Evolutionary conservation across 2,113 vertebrate genomes (phyloP).

Genomic region (Diadophis punctatus): DNA sequence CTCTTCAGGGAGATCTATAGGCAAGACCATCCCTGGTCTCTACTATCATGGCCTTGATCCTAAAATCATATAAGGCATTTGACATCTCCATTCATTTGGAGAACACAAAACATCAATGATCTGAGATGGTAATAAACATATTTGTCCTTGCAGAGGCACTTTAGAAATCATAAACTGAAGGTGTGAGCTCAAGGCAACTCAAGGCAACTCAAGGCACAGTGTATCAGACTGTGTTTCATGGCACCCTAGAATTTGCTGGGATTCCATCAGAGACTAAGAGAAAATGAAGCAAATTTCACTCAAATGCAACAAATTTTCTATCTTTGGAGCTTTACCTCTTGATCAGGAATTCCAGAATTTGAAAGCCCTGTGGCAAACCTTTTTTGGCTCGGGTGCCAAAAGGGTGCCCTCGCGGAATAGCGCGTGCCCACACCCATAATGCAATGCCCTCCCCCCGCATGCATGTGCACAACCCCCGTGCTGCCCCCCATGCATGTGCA

Average conservation of each 20-base stretch:
- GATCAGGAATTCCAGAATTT: not conserved
- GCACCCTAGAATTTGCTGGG: not conserved
- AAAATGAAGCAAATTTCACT: not conserved
- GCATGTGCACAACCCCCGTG: too few species aligned
- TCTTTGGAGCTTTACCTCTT: not conserved
- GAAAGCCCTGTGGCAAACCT: too few species aligned
- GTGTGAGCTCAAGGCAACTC: not conserved
- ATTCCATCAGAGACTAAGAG: not conserved
- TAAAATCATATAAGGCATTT: not conserved
- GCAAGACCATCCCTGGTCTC: slow-evolving; percentile 23
- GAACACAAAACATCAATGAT: not conserved
- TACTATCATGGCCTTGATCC: not conserved
- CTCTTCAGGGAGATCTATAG: slow-evolving; percentile 47
- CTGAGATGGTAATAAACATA: not conserved
- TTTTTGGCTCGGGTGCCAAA: too few species aligned
- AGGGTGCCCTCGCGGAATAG: too few species aligned
- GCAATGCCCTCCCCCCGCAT: too few species aligned
- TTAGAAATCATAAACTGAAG: not conserved
- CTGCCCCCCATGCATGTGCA: too few species aligned
- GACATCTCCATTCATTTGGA: not conserved
- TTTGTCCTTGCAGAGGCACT: not conserved
- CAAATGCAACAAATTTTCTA: not conserved
- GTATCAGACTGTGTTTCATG: not conserved
- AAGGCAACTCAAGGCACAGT: not conserved
- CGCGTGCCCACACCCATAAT: too few species aligned